Conservation (phyloP, 2,113 vertebrate species). For the Agapornis roseicollis region DNA sequence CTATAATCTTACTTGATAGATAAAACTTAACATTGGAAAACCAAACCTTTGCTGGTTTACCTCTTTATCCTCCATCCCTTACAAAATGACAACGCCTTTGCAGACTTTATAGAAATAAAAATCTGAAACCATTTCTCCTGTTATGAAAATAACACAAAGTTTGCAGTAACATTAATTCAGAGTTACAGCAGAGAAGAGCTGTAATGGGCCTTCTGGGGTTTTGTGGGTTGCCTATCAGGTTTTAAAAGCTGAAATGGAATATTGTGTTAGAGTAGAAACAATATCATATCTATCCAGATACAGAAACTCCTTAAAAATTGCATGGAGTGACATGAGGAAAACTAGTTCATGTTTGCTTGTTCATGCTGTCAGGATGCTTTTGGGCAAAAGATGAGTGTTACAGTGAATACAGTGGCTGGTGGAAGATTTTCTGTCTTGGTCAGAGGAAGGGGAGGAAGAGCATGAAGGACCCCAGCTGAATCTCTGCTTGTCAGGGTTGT, state of each 20-base stretch:
- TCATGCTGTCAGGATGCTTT: neutral
- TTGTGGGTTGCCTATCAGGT: neutral
- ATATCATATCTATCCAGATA: neutral
- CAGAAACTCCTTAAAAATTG: neutral
- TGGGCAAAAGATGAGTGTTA: neutral
- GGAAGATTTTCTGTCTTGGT: neutral
- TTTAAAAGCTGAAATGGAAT: neutral
- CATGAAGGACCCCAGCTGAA: fast-evolving
- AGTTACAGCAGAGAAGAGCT: neutral
- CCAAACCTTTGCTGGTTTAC: neutral
- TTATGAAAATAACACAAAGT: neutral
- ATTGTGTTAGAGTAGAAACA: neutral
- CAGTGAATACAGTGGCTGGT: neutral
- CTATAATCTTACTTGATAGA: neutral
- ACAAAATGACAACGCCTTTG: neutral
- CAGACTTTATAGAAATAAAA: neutral
- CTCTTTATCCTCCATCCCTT: neutral
- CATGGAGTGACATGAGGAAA: fast-evolving
- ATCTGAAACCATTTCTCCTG: neutral
- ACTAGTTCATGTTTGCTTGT: fast-evolving
- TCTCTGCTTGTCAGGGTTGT: neutral
- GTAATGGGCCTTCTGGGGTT: neutral
- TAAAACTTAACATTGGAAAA: neutral
- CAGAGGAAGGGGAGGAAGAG: neutral
- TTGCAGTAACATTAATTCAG: neutral